These are phyloP conservation scores for Helostoma temminkii DNA, from an alignment of 2,797 vertebrate species.

Conservation along the genomic window DNA sequence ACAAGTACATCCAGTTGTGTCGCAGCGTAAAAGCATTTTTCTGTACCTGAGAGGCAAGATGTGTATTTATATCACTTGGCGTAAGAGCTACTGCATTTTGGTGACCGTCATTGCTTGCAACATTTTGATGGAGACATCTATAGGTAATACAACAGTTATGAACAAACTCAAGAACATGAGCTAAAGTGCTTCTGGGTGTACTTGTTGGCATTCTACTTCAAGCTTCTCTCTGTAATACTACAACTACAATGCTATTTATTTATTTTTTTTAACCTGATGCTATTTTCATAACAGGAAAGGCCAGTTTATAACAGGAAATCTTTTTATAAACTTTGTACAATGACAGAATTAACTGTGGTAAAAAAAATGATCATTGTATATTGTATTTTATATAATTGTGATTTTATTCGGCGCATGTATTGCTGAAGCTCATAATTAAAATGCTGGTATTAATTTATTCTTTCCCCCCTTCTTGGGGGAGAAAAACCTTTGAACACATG, in stretches of 20 bases:
- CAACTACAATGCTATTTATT: not conserved
- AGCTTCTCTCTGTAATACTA: no score
- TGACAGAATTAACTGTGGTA: no score
- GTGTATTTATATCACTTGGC: slow-evolving; percentile 51
- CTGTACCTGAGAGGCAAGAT: slow-evolving; percentile 65
- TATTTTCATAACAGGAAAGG: not conserved
- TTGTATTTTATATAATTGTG: no score
- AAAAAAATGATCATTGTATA: no score
- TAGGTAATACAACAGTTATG: slow-evolving; percentile 66
- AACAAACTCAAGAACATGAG: slow-evolving; percentile 59
- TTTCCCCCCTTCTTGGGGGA: no score
- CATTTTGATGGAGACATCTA: slow-evolving; percentile 56
- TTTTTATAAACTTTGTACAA: not conserved
- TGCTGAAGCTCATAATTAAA: no score
- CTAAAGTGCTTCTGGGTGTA: not conserved
- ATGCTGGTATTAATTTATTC: no score
- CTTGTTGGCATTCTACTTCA: no score
- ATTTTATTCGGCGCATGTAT: no score
- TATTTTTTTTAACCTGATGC: not conserved
- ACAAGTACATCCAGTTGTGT: slow-evolving; percentile 54
- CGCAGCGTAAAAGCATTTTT: slow-evolving; percentile 73
- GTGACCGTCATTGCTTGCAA: slow-evolving; percentile 57
- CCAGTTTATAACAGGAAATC: not conserved
- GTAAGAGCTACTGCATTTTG: slow-evolving; percentile 38
- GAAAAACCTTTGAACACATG: no score